These are phyloP conservation scores for Muraenolepis orangiensis DNA, from an alignment of 2,797 vertebrate genomes.

Conservation along the genomic window DNA sequence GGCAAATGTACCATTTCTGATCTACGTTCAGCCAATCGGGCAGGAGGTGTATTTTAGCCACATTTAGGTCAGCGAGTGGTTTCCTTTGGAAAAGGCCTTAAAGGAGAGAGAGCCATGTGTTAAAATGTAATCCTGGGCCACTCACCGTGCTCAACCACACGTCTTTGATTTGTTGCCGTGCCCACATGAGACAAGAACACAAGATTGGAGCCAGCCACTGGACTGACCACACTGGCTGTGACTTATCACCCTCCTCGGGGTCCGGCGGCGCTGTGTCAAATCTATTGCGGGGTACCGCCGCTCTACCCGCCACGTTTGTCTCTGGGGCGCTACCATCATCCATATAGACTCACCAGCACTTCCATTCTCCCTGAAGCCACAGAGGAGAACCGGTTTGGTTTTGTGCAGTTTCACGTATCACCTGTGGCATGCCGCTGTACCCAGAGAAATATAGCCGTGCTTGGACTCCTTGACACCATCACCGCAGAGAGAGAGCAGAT, in stretches of 20 bases:
- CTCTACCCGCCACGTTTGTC: constrained; percentile 50
- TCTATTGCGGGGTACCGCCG: constrained; percentile 35
- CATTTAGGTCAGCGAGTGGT: constrained; percentile 30
- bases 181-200: constrained; percentile 54
- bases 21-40: constrained; percentile 9
- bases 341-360: constrained; percentile 17
- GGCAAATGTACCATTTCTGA: constrained; percentile 26
- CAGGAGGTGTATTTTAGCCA: constrained; percentile 28
- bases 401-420: constrained; percentile 21
- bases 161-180: constrained; percentile 49
- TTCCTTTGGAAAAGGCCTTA: constrained; percentile 42
- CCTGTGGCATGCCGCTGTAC: constrained; percentile 28
- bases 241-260: constrained; percentile 62
- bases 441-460: constrained; percentile 22
- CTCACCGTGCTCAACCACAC: constrained; percentile 50
- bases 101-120: constrained; percentile 38
- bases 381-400: constrained; percentile 26
- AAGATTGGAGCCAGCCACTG: constrained; percentile 51
- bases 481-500: constrained; percentile 20
- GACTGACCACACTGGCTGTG: constrained; percentile 55
- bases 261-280: constrained; percentile 46
- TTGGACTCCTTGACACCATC: constrained; percentile 33
- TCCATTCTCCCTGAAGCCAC: constrained; percentile 35
- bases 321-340: constrained; percentile 31
- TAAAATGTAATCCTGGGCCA: constrained; percentile 29